Percentiles rank a stretch among this genome's conserved stretches.
Evolutionary conservation across 2,113 vertebrate genomes (phyloP).

Genomic region (Lasiurus borealis): DNA sequence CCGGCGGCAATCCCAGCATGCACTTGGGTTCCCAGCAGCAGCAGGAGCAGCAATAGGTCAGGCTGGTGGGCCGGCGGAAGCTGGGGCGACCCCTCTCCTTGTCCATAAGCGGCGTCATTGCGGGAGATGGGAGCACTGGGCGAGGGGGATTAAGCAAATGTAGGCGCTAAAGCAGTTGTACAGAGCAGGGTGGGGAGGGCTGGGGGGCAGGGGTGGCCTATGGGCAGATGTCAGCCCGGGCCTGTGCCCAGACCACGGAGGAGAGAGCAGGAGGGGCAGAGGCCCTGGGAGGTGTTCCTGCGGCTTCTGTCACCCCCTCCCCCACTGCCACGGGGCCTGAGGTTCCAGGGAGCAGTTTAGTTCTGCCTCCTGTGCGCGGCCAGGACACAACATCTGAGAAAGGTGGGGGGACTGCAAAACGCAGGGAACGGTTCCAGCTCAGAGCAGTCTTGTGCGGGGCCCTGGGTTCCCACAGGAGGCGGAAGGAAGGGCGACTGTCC

Average conservation of each 20-base stretch:
- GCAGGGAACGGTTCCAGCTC: background rate
- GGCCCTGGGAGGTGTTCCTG: background rate
- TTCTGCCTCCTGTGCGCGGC: background rate
- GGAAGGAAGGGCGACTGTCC: background rate
- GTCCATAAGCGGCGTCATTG: constrained; percentile 80
- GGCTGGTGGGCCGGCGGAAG: constrained; percentile 67
- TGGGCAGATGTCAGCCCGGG: background rate
- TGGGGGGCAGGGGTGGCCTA: constrained; percentile 51
- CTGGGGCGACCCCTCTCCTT: constrained; percentile 69
- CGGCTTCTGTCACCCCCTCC: background rate
- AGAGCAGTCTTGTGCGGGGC: background rate
- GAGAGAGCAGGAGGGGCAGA: background rate
- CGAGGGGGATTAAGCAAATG: constrained; percentile 73
- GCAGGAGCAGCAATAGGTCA: constrained; percentile 82
- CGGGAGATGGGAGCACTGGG: constrained; percentile 75
- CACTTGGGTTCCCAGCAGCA: constrained; percentile 81
- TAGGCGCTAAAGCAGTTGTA: constrained; percentile 80
- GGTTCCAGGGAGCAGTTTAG: no score
- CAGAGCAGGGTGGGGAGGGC: constrained; percentile 28
- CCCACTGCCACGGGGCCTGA: background rate
- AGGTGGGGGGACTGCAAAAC: background rate
- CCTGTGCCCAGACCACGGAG: background rate
- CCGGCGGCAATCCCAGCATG: constrained; percentile 70
- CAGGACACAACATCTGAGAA: no score
- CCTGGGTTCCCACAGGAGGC: background rate